phyloP scores from a whole-genome alignment of 2,113 vertebrate genomes.

The Halcyon senegalensis region DNA sequence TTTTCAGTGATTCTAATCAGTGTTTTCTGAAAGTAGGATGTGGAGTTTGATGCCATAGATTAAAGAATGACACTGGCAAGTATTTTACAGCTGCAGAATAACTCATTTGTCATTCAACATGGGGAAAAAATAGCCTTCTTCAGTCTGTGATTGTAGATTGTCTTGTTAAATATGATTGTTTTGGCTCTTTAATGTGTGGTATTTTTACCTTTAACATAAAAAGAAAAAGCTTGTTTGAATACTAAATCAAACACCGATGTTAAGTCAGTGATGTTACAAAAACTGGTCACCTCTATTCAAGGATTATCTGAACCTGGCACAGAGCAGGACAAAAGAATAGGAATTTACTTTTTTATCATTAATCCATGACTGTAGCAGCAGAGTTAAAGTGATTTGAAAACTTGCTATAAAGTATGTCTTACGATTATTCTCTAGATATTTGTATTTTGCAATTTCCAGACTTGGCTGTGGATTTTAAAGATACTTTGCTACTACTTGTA shows the following conservation, averaged over 20 bases:
- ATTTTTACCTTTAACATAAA: background rate
- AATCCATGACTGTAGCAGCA: background rate
- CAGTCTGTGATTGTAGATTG: background rate
- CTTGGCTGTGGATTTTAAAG: background rate
- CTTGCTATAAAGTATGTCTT: background rate
- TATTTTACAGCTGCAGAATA: background rate
- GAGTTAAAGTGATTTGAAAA: background rate
- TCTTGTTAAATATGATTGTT: background rate
- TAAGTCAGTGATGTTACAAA: background rate
- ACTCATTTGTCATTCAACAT: background rate
- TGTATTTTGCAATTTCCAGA: background rate
- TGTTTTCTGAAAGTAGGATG: background rate
- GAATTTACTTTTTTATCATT: background rate
- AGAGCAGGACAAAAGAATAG: background rate
- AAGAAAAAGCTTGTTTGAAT: background rate
- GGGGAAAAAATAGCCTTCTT: background rate
- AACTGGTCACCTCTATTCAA: background rate
- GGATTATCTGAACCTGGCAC: background rate
- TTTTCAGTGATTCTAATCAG: background rate
- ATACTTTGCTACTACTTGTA: background rate
- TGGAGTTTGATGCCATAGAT: background rate
- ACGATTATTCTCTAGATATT: background rate
- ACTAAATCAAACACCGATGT: background rate
- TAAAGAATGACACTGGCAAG: background rate
- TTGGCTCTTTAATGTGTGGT: background rate